Base-by-base conservation (phyloP, 2,113 vertebrate genomes). In the Acanthisitta chloris region DNA sequence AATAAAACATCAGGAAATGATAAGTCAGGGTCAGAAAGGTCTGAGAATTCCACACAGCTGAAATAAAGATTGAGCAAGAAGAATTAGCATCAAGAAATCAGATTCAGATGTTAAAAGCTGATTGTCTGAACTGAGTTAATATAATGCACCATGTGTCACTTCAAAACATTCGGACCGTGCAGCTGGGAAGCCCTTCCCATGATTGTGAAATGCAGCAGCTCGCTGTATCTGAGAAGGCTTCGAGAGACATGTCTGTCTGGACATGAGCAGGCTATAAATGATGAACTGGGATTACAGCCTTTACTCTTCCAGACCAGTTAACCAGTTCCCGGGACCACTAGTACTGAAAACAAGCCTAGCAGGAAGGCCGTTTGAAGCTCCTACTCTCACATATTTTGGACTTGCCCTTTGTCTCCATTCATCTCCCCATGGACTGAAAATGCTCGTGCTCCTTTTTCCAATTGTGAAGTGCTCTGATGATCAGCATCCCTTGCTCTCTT, bases 31-130 rank as follows among this genome's bases (percentile, higher is more conserved):
- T 88, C 45, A 81, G 72, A 93, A 92, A 92, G 81, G 89, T 93
- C 95, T 95, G 79, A 91, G 95, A 94, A 95, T 90, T 66, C 86
- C 96, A 93, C 96, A 79, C 94, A 90, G 78, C 92, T 88, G 93
- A 97, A 95, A 95, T 92, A 90, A 96, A 97, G 95, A 90, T 88
- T 96, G 90, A 97, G 94, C 85, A 96, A 96, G 96, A 96, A 52
- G 92, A 97, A 96, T 96, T 94, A 96, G 91, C 94, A 90, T 95
- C 80, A 79, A 96, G 92, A 96, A 97, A 97, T 95, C 85, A 94
- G 93, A 96, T 86, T 97, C 96, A 97, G 96, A 97, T 97, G 96
- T 96, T 96, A 76, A 81, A 94, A 95, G 59, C 88, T 67, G 93
- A 90, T 93, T 94, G 90, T 93, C 96, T 96, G 85, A 94, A 96